Percentiles rank a stretch among this genome's conserved stretches.
phyloP scores from a whole-genome alignment of 2,888 invertebrate genomes.

The Anagyrus pseudococci region DNA sequence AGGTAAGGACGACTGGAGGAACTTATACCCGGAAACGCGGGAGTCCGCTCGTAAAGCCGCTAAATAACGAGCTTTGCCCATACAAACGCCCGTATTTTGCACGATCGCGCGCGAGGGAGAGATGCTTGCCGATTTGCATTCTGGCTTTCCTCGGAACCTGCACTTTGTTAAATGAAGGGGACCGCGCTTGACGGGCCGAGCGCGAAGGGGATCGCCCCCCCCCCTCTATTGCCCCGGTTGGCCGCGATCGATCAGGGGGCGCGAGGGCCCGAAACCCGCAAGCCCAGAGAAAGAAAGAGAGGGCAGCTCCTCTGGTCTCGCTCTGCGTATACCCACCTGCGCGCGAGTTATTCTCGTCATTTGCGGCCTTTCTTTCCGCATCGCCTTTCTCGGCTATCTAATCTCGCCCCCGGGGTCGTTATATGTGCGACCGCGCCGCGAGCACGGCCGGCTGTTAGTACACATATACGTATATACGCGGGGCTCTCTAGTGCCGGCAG shows the following conservation, averaged over 20 bases:
- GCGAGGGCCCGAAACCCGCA: too few species aligned
- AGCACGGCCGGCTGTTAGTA: too few species aligned
- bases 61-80: constrained; percentile 44
- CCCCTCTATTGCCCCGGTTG: too few species aligned
- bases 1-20: too few species aligned
- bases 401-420: background rate
- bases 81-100: constrained; percentile 43
- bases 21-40: constrained; percentile 17
- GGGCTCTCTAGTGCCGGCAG: too few species aligned
- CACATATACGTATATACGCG: background rate
- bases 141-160: too few species aligned
- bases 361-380: background rate
- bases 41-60: constrained; percentile 38
- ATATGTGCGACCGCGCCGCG: background rate
- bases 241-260: too few species aligned
- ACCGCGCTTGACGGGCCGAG: too few species aligned
- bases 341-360: background rate
- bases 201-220: too few species aligned
- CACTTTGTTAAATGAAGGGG: too few species aligned
- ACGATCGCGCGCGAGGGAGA: constrained; percentile 39
- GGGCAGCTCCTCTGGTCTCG: background rate
- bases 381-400: constrained; percentile 2
- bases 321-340: too few species aligned
- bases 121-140: too few species aligned
- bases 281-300: constrained; percentile 7